Evolutionary conservation across 2,888 invertebrate species (phyloP).

Genomic region (Catocala sponsa): DNA sequence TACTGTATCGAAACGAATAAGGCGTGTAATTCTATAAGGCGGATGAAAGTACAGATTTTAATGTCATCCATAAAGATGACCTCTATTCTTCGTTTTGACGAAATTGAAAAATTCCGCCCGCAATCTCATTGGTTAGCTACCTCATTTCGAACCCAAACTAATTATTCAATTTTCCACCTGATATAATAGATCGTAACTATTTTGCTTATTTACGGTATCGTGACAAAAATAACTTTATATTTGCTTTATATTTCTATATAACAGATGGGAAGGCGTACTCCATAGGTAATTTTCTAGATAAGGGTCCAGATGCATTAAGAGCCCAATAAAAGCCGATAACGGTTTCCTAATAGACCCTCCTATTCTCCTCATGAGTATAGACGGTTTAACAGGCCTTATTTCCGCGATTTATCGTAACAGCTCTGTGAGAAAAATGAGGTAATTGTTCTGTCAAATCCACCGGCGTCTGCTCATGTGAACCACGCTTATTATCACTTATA

Average conservation of each 20-base stretch:
- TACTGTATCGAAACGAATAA: slow-evolving; percentile 68
- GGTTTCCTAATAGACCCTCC: slow-evolving; percentile 54
- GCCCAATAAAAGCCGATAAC: slow-evolving; percentile 46
- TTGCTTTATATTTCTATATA: not conserved
- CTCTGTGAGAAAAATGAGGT: slow-evolving; percentile 73
- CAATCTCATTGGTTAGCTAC: slow-evolving; percentile 20
- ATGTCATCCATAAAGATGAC: slow-evolving; percentile 50
- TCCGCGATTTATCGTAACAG: slow-evolving; percentile 66
- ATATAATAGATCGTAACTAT: slow-evolving; percentile 17
- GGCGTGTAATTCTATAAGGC: slow-evolving; percentile 74
- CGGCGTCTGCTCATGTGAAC: slow-evolving; percentile 68
- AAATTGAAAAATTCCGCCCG: slow-evolving; percentile 30
- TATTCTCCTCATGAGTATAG: slow-evolving; percentile 29
- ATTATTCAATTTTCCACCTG: slow-evolving; percentile 14
- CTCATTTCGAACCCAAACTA: slow-evolving; percentile 2
- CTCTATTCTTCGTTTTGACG: slow-evolving; percentile 33
- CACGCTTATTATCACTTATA: slow-evolving; percentile 63
- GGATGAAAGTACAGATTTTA: slow-evolving; percentile 69
- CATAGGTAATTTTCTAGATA: slow-evolving; percentile 22
- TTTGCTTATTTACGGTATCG: not conserved
- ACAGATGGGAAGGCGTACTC: not conserved
- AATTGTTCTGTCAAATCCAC: slow-evolving; percentile 76
- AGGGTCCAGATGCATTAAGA: slow-evolving; percentile 45
- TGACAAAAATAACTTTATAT: no score
- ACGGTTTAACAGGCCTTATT: slow-evolving; percentile 62